Evolutionary conservation across 1,140 invertebrate genomes (phyloP).

Genomic region (Bathynomus jamesi): DNA sequence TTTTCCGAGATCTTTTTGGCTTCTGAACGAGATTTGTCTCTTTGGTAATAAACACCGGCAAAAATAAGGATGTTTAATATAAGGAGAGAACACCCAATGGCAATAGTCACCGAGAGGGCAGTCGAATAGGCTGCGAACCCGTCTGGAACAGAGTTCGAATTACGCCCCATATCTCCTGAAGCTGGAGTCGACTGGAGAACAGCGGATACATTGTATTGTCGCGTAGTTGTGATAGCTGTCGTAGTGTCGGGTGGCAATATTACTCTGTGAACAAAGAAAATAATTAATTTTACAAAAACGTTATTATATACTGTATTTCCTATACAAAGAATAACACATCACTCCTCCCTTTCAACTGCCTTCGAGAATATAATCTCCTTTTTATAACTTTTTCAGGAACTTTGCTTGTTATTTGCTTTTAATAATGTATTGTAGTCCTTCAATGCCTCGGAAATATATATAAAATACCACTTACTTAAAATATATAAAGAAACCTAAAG

Average conservation of each 20-base stretch:
- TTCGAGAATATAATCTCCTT: too few relatives aligned
- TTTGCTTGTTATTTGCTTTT: too few relatives aligned
- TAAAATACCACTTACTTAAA: too few relatives aligned
- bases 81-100: constrained; percentile 79
- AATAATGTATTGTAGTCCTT: too few relatives aligned
- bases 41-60: constrained; percentile 82
- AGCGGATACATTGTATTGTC: constrained; percentile 35
- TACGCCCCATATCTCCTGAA: constrained; percentile 14
- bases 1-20: constrained; percentile 36
- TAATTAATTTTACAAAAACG: too few relatives aligned
- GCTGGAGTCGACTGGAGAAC: constrained; percentile 30
- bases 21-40: constrained; percentile 57
- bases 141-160: constrained; percentile 37
- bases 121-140: constrained; percentile 62
- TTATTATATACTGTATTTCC: too few relatives aligned
- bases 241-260: constrained; percentile 34
- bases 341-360: too few relatives aligned
- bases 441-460: too few relatives aligned
- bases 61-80: constrained; percentile 88
- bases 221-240: constrained; percentile 35
- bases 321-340: too few relatives aligned
- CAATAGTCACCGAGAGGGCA: constrained; percentile 80
- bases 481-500: too few relatives aligned
- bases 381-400: too few relatives aligned
- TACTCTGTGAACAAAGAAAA: constrained; percentile 23